Conservation (phyloP, 1,140 invertebrate genomes). For the Sitobion miscanthi region DNA sequence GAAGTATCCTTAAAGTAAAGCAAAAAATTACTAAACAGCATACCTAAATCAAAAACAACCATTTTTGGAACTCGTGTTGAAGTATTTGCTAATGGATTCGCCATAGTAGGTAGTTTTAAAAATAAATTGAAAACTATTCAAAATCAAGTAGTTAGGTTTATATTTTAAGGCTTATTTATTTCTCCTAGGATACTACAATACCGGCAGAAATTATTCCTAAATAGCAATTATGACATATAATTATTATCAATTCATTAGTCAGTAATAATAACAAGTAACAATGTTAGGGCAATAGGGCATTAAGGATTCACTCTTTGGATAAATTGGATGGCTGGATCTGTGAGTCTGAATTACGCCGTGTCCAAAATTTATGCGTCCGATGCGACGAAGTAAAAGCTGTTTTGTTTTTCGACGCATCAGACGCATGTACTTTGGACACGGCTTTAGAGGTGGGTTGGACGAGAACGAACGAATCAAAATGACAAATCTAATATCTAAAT, state of each 20-base stretch:
- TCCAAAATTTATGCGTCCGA: too few species aligned
- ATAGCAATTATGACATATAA: not conserved
- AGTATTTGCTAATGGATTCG: not conserved
- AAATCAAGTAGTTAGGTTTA: not conserved
- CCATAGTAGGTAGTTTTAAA: not conserved
- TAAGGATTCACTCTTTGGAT: too few species aligned
- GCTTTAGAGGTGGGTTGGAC: too few species aligned
- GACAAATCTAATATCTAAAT: too few species aligned
- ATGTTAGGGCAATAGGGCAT: too few species aligned
- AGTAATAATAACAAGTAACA: too few species aligned
- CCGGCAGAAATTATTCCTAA: not conserved
- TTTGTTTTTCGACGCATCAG: too few species aligned
- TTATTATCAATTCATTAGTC: not conserved
- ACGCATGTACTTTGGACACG: too few species aligned
- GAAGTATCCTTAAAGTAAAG: not conserved
- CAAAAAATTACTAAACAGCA: not conserved
- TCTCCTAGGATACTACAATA: not conserved
- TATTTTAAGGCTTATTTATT: not conserved
- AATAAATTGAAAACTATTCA: not conserved
- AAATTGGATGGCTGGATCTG: too few species aligned
- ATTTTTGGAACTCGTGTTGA: constrained; percentile 57
- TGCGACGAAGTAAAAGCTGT: too few species aligned
- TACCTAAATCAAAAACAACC: constrained; percentile 60
- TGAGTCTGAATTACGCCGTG: too few species aligned
- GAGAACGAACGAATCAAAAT: too few species aligned